Conservation (phyloP, 2,797 vertebrate species). For the Propithecus perrieri region DNA sequence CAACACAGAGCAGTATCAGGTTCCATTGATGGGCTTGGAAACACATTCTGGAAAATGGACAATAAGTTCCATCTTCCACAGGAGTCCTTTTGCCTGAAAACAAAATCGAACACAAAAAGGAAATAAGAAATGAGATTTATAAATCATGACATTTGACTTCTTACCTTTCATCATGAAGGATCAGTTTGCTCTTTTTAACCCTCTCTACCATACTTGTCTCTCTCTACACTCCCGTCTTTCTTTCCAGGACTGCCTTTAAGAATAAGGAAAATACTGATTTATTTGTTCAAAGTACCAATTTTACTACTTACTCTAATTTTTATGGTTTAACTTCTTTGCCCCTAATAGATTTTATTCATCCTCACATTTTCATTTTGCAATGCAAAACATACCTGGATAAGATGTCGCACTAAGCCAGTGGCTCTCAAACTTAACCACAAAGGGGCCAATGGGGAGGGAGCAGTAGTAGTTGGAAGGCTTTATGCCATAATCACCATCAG, state of each 20-base stretch:
- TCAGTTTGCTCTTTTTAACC: not conserved
- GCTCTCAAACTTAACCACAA: not conserved
- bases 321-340: conserved; percentile 9
- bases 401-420: not conserved
- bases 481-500: not conserved
- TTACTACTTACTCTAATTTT: not conserved
- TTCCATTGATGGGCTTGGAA: conserved; percentile 70
- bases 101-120: conserved; percentile 56
- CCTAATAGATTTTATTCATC: not conserved
- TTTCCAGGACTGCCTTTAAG: not conserved
- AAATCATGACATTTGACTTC: not conserved
- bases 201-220: not conserved
- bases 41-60: conserved; percentile 65
- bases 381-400: not conserved
- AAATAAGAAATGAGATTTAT: conserved; percentile 37
- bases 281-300: not conserved
- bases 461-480: not conserved
- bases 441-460: not conserved
- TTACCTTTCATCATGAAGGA: not conserved
- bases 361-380: not conserved
- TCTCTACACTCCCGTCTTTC: not conserved
- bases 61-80: conserved; percentile 77
- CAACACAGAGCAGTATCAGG: conserved; percentile 75
- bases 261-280: not conserved
- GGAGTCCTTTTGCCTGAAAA: conserved; percentile 81